A percentile compares a stretch with the other conserved stretches of the same genome.
Evolutionary conservation across 1,140 invertebrate species (phyloP).

Genomic region (Cyrtorhinus lividipennis): DNA sequence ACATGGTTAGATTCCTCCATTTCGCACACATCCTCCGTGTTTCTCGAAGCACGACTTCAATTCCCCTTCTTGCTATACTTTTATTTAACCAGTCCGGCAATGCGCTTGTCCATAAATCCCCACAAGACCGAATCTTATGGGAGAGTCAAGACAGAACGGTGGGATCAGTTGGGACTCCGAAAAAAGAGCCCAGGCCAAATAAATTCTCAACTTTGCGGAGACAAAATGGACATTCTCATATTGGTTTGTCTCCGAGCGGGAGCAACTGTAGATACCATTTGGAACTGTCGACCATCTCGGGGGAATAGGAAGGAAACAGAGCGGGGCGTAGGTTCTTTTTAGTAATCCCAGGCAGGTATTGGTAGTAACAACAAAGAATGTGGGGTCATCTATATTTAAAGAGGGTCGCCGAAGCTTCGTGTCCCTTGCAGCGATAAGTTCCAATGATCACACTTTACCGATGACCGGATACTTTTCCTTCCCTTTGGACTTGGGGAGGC

Average conservation of each 20-base stretch:
- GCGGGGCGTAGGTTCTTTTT: background rate
- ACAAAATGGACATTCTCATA: slow-evolving; percentile 4
- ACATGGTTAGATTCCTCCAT: too few relatives aligned
- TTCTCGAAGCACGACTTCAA: too few relatives aligned
- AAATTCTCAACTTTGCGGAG: slow-evolving; percentile 1
- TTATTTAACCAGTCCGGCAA: too few relatives aligned
- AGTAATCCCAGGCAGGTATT: background rate
- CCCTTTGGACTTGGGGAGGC: background rate
- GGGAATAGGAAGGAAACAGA: background rate
- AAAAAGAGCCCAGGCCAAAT: background rate
- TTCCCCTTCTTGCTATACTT: too few relatives aligned
- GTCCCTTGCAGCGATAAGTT: slow-evolving; percentile 3
- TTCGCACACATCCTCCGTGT: too few relatives aligned
- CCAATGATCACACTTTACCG: slow-evolving; percentile 11
- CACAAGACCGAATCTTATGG: too few relatives aligned
- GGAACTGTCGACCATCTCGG: background rate
- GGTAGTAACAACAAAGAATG: slow-evolving; percentile 12
- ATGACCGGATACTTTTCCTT: background rate
- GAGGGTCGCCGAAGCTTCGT: background rate
- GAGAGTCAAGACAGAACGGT: background rate
- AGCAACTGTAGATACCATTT: background rate
- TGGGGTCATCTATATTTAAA: slow-evolving; percentile 14
- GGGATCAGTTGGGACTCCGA: background rate
- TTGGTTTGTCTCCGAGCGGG: background rate
- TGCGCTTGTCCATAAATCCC: too few relatives aligned